Conservation (phyloP, 1,140 invertebrate species). For the Nasonia longicornis region DNA sequence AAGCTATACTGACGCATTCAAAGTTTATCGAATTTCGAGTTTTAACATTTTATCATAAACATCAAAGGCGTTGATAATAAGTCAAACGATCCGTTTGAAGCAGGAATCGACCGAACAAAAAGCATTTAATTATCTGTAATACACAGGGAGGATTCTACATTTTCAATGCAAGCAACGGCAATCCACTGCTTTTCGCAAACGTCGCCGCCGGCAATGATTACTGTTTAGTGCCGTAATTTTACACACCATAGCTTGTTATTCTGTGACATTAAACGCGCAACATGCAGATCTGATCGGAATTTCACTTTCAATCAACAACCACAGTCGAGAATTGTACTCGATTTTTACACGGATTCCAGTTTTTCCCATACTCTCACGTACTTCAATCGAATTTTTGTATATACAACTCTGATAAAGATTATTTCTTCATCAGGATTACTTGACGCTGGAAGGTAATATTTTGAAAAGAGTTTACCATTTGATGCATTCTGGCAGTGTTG, state of each 20-base stretch:
- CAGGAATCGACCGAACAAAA: background rate
- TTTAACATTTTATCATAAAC: background rate
- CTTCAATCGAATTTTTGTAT: no score
- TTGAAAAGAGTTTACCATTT: constrained; percentile 68
- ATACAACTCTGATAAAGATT: no score
- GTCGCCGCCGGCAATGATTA: background rate
- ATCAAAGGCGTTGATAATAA: background rate
- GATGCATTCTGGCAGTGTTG: constrained; percentile 68
- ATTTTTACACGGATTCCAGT: background rate
- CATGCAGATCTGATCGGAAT: background rate
- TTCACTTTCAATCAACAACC: background rate
- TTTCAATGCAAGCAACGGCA: background rate
- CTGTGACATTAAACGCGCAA: background rate
- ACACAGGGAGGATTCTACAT: background rate
- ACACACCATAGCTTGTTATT: background rate
- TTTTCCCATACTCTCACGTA: background rate
- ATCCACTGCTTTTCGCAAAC: background rate
- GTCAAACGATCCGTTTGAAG: background rate
- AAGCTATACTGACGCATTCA: no score
- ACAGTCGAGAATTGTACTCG: background rate
- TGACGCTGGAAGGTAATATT: constrained; percentile 43
- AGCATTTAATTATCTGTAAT: background rate
- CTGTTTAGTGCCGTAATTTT: background rate
- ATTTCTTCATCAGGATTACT: no score
- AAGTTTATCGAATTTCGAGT: no score